These are phyloP conservation scores for Conchocele bisecta DNA, from an alignment of 2,888 invertebrate genomes.

Conservation along the genomic window DNA sequence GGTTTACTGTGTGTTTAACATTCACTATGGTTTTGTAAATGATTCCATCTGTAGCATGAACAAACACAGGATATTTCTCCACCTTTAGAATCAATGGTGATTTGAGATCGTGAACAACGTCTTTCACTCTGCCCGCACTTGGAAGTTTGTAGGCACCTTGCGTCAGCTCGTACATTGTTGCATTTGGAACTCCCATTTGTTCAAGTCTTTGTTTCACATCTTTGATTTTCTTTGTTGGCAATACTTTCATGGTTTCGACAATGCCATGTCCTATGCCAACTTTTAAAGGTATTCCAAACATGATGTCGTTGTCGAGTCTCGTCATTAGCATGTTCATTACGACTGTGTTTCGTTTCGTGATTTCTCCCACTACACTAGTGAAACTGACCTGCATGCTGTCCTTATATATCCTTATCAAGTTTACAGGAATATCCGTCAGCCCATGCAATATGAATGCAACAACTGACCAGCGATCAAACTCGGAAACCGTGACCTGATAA, in stretches of 20 bases:
- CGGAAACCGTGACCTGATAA: slow-evolving; percentile 63
- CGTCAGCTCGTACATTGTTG: slow-evolving; percentile 65
- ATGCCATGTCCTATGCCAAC: slow-evolving; percentile 69
- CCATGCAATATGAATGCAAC: slow-evolving; percentile 76
- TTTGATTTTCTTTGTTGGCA: slow-evolving; percentile 66
- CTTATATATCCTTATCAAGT: slow-evolving; percentile 68
- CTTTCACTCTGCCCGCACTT: slow-evolving; percentile 58
- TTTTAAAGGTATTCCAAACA: slow-evolving; percentile 69
- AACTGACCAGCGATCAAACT: slow-evolving; percentile 76
- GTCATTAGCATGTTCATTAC: slow-evolving; percentile 66
- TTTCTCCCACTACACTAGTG: slow-evolving; percentile 62
- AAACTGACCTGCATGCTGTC: slow-evolving; percentile 62
- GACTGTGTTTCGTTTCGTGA: slow-evolving; percentile 51
- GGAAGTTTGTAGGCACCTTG: slow-evolving; percentile 63
- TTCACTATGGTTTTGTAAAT: slow-evolving; percentile 73
- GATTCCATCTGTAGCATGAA: slow-evolving; percentile 69
- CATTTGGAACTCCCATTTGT: slow-evolving; percentile 72
- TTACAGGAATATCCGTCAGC: slow-evolving; percentile 70
- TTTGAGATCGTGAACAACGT: slow-evolving; percentile 66
- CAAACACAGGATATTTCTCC: slow-evolving; percentile 71
- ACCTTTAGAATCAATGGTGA: slow-evolving; percentile 66
- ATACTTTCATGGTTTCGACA: slow-evolving; percentile 67
- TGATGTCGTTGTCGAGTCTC: slow-evolving; percentile 62
- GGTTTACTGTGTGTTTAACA: slow-evolving; percentile 62
- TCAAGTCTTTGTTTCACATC: slow-evolving; percentile 69